Conservation (phyloP, 2,797 vertebrate genomes). For the Benthosema pterotum region DNA sequence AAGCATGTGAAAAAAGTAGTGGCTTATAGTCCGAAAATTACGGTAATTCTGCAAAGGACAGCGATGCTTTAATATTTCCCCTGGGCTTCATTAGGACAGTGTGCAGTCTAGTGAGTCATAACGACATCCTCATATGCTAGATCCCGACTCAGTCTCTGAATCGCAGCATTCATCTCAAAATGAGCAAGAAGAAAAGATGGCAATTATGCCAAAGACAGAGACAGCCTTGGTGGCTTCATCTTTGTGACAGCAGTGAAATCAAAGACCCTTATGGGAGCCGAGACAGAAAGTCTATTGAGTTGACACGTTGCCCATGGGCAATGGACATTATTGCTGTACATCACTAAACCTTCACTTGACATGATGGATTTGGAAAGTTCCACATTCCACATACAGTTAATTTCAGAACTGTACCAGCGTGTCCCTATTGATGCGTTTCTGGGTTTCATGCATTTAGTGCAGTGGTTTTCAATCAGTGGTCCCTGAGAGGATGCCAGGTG, state of each 20-base stretch:
- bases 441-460: too few relatives aligned
- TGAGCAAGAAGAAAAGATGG: slow-evolving; percentile 1
- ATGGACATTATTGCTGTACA: slow-evolving; percentile 40
- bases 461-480: too few relatives aligned
- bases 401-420: not conserved
- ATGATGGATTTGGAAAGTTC: not conserved
- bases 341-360: slow-evolving; percentile 3
- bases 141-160: slow-evolving; percentile 22
- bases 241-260: slow-evolving; percentile 14
- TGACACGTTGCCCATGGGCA: slow-evolving; percentile 21
- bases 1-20: too few relatives aligned
- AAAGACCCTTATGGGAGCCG: slow-evolving; percentile 36
- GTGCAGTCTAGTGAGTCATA: slow-evolving; percentile 9
- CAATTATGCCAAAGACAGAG: slow-evolving; percentile 29
- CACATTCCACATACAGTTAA: not conserved
- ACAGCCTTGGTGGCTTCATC: slow-evolving; percentile 6
- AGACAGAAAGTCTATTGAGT: slow-evolving; percentile 34
- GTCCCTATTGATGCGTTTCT: not conserved
- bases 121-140: slow-evolving; percentile 23
- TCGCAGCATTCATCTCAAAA: slow-evolving; percentile 41
- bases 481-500: too few relatives aligned
- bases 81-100: slow-evolving; percentile 3
- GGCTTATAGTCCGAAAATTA: too few relatives aligned
- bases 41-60: slow-evolving; percentile 26
- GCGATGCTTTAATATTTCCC: slow-evolving; percentile 36